These are phyloP conservation scores for Drosophila orena DNA, from an alignment of 1,140 invertebrate genomes.

Conservation along the genomic window DNA sequence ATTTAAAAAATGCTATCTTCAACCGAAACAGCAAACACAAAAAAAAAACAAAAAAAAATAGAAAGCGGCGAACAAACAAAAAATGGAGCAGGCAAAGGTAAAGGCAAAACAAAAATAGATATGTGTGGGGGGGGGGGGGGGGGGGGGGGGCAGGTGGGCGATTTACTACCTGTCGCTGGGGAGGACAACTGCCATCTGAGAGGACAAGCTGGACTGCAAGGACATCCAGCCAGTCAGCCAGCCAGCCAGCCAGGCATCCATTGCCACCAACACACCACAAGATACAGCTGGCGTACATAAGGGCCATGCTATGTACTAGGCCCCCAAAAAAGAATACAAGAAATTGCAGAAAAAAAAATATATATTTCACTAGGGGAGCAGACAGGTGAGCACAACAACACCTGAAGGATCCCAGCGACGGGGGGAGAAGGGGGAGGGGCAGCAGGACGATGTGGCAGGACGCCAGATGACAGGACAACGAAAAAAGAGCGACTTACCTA, in stretches of 20 bases:
- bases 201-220: conserved; percentile 7
- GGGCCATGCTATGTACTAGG: conserved; percentile 5
- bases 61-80: conserved; percentile 28
- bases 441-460: conserved; percentile 1
- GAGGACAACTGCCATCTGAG: conserved; percentile 18
- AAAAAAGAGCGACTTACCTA: conserved; percentile 17
- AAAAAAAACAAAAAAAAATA: conserved; percentile 13
- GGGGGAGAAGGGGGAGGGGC: not conserved
- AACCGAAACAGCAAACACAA: conserved; percentile 20
- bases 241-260: not conserved
- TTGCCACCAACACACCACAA: not conserved
- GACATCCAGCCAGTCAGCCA: conserved; percentile 3
- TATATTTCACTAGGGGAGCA: conserved; percentile 15
- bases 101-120: conserved; percentile 31
- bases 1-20: conserved; percentile 32
- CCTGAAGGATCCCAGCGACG: conserved; percentile 23
- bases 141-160: conserved; percentile 1
- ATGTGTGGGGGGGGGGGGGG: conserved; percentile 6
- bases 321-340: not conserved
- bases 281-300: conserved; percentile 21
- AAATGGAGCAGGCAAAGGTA: conserved; percentile 35
- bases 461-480: conserved; percentile 15
- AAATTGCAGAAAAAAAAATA: conserved; percentile 5
- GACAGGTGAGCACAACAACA: conserved; percentile 47
- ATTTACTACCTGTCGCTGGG: conserved; percentile 3